A percentile compares a stretch with the other conserved stretches of the same genome.
These are phyloP conservation scores for Scaptomyza reducta DNA, from an alignment of 2,888 invertebrate genomes.

Conservation along the genomic window DNA sequence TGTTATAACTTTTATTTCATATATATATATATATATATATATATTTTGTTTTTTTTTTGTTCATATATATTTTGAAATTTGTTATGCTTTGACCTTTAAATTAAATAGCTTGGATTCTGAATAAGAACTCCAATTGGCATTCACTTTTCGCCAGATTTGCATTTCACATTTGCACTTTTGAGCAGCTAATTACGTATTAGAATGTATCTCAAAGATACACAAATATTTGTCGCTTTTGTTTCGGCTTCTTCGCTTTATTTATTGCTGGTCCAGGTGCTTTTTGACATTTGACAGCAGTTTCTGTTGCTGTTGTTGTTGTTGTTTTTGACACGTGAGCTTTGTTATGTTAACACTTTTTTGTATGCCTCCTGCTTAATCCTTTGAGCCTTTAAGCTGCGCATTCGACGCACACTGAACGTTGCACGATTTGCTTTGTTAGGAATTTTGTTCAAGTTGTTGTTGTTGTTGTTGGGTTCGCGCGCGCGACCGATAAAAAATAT, in stretches of 20 bases:
- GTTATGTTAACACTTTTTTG: slow-evolving; percentile 18
- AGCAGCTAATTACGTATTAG: slow-evolving; percentile 7
- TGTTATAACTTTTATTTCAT: slow-evolving; percentile 6
- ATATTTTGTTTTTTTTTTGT: slow-evolving; percentile 30
- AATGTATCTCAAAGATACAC: slow-evolving; percentile 34
- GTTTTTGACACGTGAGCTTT: slow-evolving; percentile 19
- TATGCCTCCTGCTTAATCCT: slow-evolving; percentile 39
- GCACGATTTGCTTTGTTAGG: slow-evolving; percentile 16
- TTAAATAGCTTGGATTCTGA: slow-evolving; percentile 31
- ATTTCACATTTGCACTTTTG: slow-evolving; percentile 59
- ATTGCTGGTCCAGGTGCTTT: slow-evolving; percentile 76
- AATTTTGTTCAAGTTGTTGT: slow-evolving; percentile 12
- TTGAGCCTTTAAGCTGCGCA: slow-evolving; percentile 42
- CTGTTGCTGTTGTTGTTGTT: slow-evolving; percentile 5
- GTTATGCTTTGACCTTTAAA: slow-evolving; percentile 67
- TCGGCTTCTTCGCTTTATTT: slow-evolving; percentile 30
- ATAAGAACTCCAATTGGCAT: slow-evolving; percentile 42
- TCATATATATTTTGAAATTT: slow-evolving; percentile 1
- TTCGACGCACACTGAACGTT: slow-evolving; percentile 39
- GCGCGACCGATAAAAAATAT: slow-evolving; percentile 19
- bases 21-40: background rate
- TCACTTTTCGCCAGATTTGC: slow-evolving; percentile 58
- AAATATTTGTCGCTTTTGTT: background rate
- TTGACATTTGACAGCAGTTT: slow-evolving; percentile 43
- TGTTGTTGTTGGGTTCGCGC: slow-evolving; percentile 6